Conservation (phyloP, 2,113 vertebrate species). For the Paramormyrops kingsleyae region DNA sequence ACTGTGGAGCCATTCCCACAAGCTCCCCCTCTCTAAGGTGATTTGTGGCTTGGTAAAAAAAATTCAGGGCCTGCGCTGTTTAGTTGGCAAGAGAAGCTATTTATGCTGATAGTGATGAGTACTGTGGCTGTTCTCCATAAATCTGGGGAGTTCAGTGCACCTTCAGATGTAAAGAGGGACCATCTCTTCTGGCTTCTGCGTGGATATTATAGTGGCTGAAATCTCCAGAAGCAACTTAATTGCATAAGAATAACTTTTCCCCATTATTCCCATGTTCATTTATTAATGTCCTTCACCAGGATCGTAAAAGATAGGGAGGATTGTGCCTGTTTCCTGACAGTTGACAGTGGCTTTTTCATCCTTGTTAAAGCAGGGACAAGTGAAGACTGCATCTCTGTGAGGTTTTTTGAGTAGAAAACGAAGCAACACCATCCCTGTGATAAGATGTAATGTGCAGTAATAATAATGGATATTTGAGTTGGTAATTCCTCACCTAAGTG, state of each 20-base stretch:
- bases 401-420: slow-evolving; percentile 41
- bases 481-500: background rate
- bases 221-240: background rate
- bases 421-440: slow-evolving; percentile 34
- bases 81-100: slow-evolving; percentile 2
- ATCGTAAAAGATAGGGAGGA: background rate
- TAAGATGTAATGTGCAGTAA: slow-evolving; percentile 11
- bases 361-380: background rate
- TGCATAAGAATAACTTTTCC: background rate
- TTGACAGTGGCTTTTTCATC: background rate
- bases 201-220: background rate
- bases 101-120: slow-evolving; percentile 34
- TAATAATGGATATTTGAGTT: slow-evolving; percentile 41
- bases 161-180: background rate
- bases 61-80: slow-evolving; percentile 35
- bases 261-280: background rate
- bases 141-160: background rate
- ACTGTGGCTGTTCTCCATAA: background rate
- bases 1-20: slow-evolving; percentile 27
- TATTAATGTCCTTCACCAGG: background rate
- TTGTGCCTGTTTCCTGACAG: background rate
- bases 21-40: slow-evolving; percentile 27
- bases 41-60: slow-evolving; percentile 38
- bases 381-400: slow-evolving; percentile 11
- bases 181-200: background rate